Evolutionary conservation across 2,888 invertebrate species (phyloP), one percentile per base, ranked within the genome.

Genomic region (Shargacucullia verbasci): DNA sequence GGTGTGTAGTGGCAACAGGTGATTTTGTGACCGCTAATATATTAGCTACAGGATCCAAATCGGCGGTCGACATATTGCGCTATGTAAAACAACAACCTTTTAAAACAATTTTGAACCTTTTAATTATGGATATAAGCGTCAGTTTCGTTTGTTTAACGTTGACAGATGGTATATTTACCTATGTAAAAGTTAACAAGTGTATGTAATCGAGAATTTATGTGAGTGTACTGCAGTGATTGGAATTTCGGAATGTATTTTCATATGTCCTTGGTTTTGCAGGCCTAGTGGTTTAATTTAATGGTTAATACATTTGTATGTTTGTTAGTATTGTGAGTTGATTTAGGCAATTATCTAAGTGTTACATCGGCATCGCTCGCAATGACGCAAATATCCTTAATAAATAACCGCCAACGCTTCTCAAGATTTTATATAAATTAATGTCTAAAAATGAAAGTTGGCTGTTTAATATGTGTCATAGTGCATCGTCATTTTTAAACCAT

Each of bases 21-120:
- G 93, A 92, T 86, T 88, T 89, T 88, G 85, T 86, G 88, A 89
- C 89, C 89, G 86, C 90, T 90, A 89, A 90, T 90, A 88, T 90
- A 91, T 91, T 89, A 86, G 82, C 82, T 85, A 84, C 85, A 86
- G 86, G 86, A 86, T 88, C 85, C 83, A 88, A 91, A 90, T 88
- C 88, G 83, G 81, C 84, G 82, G 80, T 84, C 85, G 84, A 90
- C 86, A 89, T 89, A 88, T 87, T 87, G 85, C 83, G 79, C 83
- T 85, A 82, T 82, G 78, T 83, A 81, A 79, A 80, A 75, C 55
- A 69, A 69, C 55, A 58, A 43, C 49, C 46, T 49, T 50, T 37
- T 48, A 57, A 52, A 55, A 54, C 29, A 82, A 62, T 72, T n/a
- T 66, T 65, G 12, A 38, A 63, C 76, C 59, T 72, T 81, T 56